Evolutionary conservation across 2,797 vertebrate species (phyloP).

Genomic region (Danionella dracula): DNA sequence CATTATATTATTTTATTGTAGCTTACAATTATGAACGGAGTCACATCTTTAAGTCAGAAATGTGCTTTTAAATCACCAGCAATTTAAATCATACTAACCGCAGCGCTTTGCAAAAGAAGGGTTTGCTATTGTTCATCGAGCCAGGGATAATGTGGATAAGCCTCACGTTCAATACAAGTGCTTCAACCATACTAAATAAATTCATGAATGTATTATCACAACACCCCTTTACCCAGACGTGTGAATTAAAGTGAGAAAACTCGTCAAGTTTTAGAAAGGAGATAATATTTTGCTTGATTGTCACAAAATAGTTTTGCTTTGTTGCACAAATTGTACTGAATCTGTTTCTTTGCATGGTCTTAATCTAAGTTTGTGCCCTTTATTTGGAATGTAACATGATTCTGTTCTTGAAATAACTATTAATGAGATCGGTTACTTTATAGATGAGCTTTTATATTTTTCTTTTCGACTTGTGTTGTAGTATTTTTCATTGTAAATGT

Average conservation of each 20-base stretch:
- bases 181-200: slow-evolving; percentile 37
- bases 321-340: slow-evolving; percentile 53
- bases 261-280: slow-evolving; percentile 28
- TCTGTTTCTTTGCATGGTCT: slow-evolving; percentile 38
- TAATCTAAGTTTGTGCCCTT: slow-evolving; percentile 18
- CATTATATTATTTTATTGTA: too few species aligned
- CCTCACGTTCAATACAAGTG: slow-evolving; percentile 4
- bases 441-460: slow-evolving; percentile 30
- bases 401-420: slow-evolving; percentile 1
- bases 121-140: background rate
- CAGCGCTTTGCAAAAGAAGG: too few species aligned
- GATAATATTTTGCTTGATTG: slow-evolving; percentile 27
- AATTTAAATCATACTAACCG: too few species aligned
- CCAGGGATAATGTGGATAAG: background rate
- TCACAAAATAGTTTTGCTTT: slow-evolving; percentile 51
- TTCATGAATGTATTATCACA: slow-evolving; percentile 40
- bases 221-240: background rate
- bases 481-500: slow-evolving; percentile 59
- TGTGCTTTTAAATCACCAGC: too few species aligned
- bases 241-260: slow-evolving; percentile 30
- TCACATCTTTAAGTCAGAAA: too few species aligned
- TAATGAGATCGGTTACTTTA: slow-evolving; percentile 17
- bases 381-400: slow-evolving; percentile 31
- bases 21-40: too few species aligned
- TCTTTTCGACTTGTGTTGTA: slow-evolving; percentile 37